Evolutionary conservation across 2,888 invertebrate species (phyloP).

Genomic region (Neuroscelio doddi): DNA sequence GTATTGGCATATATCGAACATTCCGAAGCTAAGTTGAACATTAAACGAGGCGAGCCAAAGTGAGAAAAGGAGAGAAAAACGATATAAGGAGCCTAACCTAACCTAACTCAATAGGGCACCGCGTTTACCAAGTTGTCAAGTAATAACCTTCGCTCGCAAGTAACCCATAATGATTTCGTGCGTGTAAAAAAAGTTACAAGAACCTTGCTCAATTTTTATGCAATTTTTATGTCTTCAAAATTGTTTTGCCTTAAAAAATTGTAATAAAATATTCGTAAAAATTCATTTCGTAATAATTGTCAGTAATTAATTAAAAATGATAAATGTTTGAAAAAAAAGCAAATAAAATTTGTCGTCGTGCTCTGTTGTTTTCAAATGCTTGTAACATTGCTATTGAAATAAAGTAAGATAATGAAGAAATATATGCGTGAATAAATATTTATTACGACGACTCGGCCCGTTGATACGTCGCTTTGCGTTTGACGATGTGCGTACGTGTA

Average conservation of each 20-base stretch:
- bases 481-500: conserved; percentile 29
- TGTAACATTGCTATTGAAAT: no score
- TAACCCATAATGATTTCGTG: conserved; percentile 44
- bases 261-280: no score
- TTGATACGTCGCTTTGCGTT: conserved; percentile 23
- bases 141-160: conserved; percentile 57
- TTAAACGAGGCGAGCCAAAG: conserved; percentile 29
- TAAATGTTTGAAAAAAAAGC: no score
- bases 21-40: conserved; percentile 57
- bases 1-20: conserved; percentile 52
- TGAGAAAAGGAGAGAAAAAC: conserved; percentile 34
- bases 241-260: no score
- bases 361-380: no score
- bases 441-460: conserved; percentile 20
- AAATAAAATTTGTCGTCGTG: no score
- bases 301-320: no score
- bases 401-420: no score
- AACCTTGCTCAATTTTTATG: no score
- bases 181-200: no score
- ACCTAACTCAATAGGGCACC: conserved; percentile 43
- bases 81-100: conserved; percentile 46
- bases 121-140: conserved; percentile 54
- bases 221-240: no score
- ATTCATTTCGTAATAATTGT: no score
- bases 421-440: conserved; percentile 20